Evolutionary conservation across 2,888 invertebrate genomes (phyloP).

Genomic region (Cybosia mesomella): DNA sequence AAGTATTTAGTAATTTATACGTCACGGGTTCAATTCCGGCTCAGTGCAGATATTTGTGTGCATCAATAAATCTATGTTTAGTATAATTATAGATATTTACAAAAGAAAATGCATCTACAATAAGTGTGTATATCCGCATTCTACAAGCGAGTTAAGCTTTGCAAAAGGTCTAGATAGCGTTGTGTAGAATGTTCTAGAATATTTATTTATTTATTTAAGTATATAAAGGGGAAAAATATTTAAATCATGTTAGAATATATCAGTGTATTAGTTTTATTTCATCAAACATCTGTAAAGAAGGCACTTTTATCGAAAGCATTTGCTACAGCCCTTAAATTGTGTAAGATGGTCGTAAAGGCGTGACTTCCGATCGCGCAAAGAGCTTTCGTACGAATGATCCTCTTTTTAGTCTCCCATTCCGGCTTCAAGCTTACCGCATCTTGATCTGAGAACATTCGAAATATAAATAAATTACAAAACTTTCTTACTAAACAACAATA

Average conservation of each 20-base stretch:
- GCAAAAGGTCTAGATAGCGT: too few relatives aligned
- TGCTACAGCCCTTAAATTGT: constrained; percentile 20
- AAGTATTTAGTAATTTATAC: too few relatives aligned
- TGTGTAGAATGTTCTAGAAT: too few relatives aligned
- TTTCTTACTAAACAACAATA: too few relatives aligned
- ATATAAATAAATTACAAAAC: not conserved
- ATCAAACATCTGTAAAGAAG: constrained; percentile 21
- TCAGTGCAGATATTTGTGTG: too few relatives aligned
- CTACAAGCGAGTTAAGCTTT: too few relatives aligned
- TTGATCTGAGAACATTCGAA: constrained; percentile 7
- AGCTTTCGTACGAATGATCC: constrained; percentile 10
- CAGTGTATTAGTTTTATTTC: not conserved
- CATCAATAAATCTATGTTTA: too few relatives aligned
- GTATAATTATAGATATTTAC: too few relatives aligned
- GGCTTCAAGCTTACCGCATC: not conserved
- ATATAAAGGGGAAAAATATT: not conserved
- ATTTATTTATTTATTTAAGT: too few relatives aligned
- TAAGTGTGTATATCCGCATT: too few relatives aligned
- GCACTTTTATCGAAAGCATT: constrained; percentile 13
- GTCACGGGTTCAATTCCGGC: too few relatives aligned
- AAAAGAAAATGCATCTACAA: too few relatives aligned
- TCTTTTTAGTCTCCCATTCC: constrained; percentile 6
- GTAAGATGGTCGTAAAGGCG: constrained; percentile 16
- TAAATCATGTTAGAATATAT: not conserved
- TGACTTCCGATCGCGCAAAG: constrained; percentile 3